Evolutionary conservation across 2,797 vertebrate genomes (phyloP).

Genomic region (Acrossocheilus fasciatus): DNA sequence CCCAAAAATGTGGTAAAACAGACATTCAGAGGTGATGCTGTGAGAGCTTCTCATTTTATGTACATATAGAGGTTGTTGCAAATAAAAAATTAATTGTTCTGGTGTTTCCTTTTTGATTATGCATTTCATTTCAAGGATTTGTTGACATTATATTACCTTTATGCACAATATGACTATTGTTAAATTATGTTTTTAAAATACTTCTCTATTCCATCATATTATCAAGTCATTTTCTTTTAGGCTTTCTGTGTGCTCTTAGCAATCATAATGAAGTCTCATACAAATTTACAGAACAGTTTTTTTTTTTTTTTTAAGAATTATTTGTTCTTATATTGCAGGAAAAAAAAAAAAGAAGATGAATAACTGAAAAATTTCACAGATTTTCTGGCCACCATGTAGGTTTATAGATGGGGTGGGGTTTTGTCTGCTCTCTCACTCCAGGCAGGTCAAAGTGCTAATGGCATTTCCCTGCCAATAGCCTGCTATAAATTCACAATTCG

Average conservation of each 20-base stretch:
- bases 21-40: slow-evolving; percentile 24
- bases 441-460: slow-evolving; percentile 75
- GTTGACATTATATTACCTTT: background rate
- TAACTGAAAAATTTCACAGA: background rate
- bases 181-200: background rate
- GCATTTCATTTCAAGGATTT: background rate
- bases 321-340: slow-evolving; percentile 17
- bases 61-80: slow-evolving; percentile 19
- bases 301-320: background rate
- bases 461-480: slow-evolving; percentile 76
- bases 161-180: background rate
- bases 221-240: background rate
- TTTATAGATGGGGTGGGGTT: slow-evolving; percentile 53
- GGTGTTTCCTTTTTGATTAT: background rate
- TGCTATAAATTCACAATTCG: slow-evolving; percentile 70
- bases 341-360: slow-evolving; percentile 40
- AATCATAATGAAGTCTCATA: background rate
- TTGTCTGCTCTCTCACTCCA: slow-evolving; percentile 64
- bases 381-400: slow-evolving; percentile 16
- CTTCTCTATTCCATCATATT: background rate
- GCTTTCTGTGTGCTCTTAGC: background rate
- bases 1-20: slow-evolving; percentile 9
- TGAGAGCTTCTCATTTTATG: slow-evolving; percentile 30
- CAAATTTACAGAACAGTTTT: slow-evolving; percentile 9
- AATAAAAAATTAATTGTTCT: slow-evolving; percentile 51